Evolutionary conservation across 2,113 vertebrate genomes (phyloP), one percentile per base, ranked within the genome.

Genomic region (Anoplopoma fimbria): DNA sequence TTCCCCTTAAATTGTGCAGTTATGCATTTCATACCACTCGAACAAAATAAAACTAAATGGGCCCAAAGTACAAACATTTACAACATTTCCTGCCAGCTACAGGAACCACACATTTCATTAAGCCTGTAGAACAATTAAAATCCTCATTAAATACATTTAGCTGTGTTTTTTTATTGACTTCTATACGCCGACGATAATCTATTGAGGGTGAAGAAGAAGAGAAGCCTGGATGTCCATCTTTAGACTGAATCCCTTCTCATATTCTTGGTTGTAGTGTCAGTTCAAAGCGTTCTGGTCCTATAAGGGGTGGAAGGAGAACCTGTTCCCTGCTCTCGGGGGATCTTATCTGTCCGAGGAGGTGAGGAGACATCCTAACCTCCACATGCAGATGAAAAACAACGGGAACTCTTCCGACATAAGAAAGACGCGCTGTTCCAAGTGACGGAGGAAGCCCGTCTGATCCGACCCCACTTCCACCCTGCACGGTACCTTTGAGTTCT

Each of bases 381-480:
- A 98, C 80, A 98, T 92, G 89, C 93, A 97, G 71, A 98, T 87
- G 75, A 95, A 94, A 90, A 98, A 96, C 81, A 98, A 93, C 0
- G 97, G 97, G 82, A 98, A 98, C 79, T 97, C 94, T 60, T 97
- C 93, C 0, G 97, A 96, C 31, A 99, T 87, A 1, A 88, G 86
- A 7, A 95, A 93, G 83, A 97, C 85, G 36, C 82, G 90, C 81
- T 88, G 89, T 79, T 98, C 96, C 85, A 97, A 80, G 45, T 92
- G 94, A 29, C 88, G 70, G 75, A 96, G 87, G 92, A 96, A 94
- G 40, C 71, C 93, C 13, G 53, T 84, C 81, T 85, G 83, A 76
- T 93, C 93, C 14, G 74, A 36, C 65, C 89, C 79, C 40, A 4
- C 9, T 67, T 73, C 72, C 21, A 12, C 27, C 77, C 40, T 4